These are phyloP conservation scores for Plebejus melissa DNA, from an alignment of 2,888 invertebrate species.

Conservation along the genomic window DNA sequence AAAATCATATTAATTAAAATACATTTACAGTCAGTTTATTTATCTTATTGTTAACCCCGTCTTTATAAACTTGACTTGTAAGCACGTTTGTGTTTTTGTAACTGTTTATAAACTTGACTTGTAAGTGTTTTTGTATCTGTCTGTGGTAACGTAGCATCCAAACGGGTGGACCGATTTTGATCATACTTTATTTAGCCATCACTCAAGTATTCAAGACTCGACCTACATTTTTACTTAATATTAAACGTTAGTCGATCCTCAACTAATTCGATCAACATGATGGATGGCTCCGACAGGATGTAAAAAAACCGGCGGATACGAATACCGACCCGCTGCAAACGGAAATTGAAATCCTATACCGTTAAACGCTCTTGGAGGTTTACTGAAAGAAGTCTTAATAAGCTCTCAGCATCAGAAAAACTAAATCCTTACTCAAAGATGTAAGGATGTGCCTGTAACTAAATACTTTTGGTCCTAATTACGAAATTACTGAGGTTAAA, in stretches of 20 bases:
- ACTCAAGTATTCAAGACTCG: neutral
- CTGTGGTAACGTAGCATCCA: neutral
- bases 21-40: no score
- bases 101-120: neutral
- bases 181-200: neutral
- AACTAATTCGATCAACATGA: neutral
- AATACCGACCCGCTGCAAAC: neutral
- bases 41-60: no score
- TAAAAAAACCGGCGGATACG: neutral
- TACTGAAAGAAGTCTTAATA: neutral
- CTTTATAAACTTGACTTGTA: no score
- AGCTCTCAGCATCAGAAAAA: constrained; percentile 4
- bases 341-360: constrained; percentile 16
- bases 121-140: neutral
- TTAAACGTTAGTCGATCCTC: neutral
- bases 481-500: neutral
- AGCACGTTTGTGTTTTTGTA: no score
- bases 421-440: neutral
- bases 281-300: constrained; percentile 2
- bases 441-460: neutral
- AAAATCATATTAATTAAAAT: no score
- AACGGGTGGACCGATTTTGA: neutral
- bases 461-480: neutral
- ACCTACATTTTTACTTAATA: neutral
- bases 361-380: constrained; percentile 2